Conservation (phyloP, 2,888 invertebrate species). For the Leucoma salicis region DNA sequence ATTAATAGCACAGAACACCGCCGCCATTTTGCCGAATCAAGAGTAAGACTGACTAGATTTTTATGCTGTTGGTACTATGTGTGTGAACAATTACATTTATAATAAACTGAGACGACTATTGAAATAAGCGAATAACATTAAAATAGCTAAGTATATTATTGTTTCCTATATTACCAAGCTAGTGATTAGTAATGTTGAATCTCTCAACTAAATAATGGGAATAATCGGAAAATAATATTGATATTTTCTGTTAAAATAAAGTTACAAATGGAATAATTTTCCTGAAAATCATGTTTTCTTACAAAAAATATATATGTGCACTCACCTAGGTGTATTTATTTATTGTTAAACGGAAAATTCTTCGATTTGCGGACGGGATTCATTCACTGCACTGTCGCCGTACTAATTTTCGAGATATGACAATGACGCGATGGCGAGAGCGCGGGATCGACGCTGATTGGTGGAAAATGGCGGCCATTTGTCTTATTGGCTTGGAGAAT, state of each 20-base stretch:
- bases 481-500: constrained; percentile 59
- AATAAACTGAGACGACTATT: constrained; percentile 20
- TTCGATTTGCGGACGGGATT: constrained; percentile 77
- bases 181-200: constrained; percentile 27
- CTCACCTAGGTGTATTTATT: constrained; percentile 64
- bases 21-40: constrained; percentile 78
- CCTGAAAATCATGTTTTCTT: constrained; percentile 21
- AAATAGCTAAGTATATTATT: no score
- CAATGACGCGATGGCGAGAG: constrained; percentile 79
- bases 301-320: constrained; percentile 26
- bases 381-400: constrained; percentile 77
- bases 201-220: constrained; percentile 38
- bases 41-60: constrained; percentile 61
- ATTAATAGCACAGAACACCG: constrained; percentile 70
- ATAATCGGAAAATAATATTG: constrained; percentile 49
- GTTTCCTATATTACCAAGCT: no score
- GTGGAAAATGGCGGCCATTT: constrained; percentile 76
- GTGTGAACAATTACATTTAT: constrained; percentile 33
- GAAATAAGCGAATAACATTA: constrained; percentile 13
- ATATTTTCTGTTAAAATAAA: constrained; percentile 25
- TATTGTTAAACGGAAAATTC: constrained; percentile 69
- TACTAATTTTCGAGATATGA: constrained; percentile 81
- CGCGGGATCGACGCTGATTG: constrained; percentile 75
- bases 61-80: constrained; percentile 48
- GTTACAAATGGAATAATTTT: constrained; percentile 34